Evolutionary conservation across 2,113 vertebrate genomes (phyloP).

Genomic region (Furnarius figulus): DNA sequence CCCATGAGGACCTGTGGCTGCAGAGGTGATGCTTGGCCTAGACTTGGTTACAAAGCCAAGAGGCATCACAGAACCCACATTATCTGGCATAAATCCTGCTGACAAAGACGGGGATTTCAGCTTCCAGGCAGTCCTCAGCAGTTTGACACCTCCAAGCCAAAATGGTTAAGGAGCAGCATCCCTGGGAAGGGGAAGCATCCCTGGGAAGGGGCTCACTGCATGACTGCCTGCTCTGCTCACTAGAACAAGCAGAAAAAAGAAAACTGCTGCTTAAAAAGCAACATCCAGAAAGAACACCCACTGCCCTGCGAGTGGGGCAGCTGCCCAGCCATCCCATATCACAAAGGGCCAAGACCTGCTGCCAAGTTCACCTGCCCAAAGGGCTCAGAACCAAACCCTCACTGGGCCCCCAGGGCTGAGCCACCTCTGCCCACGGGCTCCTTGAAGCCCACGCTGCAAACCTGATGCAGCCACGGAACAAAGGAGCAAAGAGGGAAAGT

Average conservation of each 20-base stretch:
- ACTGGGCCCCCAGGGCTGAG: neutral
- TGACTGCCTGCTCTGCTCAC: fast-evolving
- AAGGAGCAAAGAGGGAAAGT: fast-evolving
- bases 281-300: neutral
- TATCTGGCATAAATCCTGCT: neutral
- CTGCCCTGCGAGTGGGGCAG: neutral
- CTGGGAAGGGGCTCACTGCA: neutral
- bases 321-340: neutral
- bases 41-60: neutral
- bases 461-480: neutral
- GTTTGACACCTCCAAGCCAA: neutral
- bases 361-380: neutral
- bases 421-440: neutral
- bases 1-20: neutral
- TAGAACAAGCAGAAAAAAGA: neutral
- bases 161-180: neutral
- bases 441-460: neutral
- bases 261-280: neutral
- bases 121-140: neutral
- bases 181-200: neutral
- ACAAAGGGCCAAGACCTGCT: fast-evolving
- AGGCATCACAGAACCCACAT: neutral
- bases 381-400: neutral
- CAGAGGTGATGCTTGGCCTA: neutral
- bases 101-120: neutral